Conservation (phyloP, 2,113 vertebrate species). For the Balaeniceps rex region DNA sequence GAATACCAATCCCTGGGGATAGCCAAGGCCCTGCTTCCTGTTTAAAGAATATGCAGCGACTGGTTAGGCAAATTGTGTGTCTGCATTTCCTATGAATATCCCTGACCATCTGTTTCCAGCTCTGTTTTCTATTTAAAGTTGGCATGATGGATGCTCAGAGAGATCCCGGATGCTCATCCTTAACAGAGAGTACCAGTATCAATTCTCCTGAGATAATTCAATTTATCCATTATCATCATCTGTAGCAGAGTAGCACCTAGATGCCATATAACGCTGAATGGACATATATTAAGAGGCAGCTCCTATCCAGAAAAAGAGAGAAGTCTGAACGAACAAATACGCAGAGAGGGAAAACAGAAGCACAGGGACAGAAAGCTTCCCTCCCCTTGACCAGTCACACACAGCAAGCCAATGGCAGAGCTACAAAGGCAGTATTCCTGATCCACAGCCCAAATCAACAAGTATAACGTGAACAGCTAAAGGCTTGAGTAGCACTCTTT, state of each 20-base stretch:
- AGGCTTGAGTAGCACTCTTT: neutral
- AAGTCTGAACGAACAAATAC: neutral
- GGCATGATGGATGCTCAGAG: conserved; percentile 2
- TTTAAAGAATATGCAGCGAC: conserved; percentile 23
- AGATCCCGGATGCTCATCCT: conserved; percentile 14
- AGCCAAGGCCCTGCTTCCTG: neutral
- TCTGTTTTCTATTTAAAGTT: conserved; percentile 26
- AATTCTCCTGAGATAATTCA: conserved; percentile 24
- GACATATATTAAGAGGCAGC: neutral
- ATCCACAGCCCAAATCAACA: neutral
- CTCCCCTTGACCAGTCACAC: neutral
- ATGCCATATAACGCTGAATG: neutral
- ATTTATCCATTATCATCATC: conserved; percentile 20
- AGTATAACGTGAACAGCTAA: neutral
- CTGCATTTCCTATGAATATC: conserved; percentile 7
- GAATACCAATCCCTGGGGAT: neutral
- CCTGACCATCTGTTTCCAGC: neutral
- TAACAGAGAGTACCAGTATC: conserved; percentile 28
- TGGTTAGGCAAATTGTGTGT: conserved; percentile 20
- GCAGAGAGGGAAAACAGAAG: neutral
- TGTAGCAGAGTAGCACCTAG: neutral
- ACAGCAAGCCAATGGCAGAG: neutral
- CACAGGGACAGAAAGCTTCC: neutral
- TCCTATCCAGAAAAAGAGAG: neutral
- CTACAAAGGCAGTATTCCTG: neutral